Percentiles rank a stretch among this genome's conserved stretches.
phyloP scores from a whole-genome alignment of 2,113 vertebrate genomes.

The Promerops cafer region DNA sequence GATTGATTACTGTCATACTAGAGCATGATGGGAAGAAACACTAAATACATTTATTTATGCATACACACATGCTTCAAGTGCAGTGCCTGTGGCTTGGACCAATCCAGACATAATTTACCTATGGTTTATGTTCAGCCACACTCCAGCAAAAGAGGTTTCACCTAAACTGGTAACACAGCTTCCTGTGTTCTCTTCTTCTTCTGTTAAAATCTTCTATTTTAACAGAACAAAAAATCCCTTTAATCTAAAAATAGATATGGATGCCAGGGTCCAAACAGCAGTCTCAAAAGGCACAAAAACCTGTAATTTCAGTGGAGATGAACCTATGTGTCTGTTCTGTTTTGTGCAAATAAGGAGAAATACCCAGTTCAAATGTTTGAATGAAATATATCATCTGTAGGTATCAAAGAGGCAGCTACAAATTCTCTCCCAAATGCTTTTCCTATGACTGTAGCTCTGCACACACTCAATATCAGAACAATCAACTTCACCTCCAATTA shows the following conservation, averaged over 20 bases:
- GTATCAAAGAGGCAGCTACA: neutral
- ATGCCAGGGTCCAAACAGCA: neutral
- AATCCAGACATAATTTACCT: neutral
- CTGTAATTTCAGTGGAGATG: neutral
- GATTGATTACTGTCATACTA: neutral
- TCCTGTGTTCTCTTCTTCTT: no score
- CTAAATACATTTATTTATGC: neutral
- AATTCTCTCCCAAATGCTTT: neutral
- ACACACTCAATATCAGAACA: neutral
- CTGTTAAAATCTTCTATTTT: no score
- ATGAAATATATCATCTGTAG: neutral
- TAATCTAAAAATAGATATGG: neutral
- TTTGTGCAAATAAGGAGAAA: neutral
- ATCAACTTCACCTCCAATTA: neutral
- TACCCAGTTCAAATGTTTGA: neutral
- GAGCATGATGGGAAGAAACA: neutral
- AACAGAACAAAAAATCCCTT: neutral
- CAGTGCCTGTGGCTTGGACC: neutral
- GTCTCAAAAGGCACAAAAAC: neutral
- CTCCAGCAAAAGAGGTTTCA: neutral
- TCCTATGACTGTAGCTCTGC: neutral
- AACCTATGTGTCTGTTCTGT: neutral
- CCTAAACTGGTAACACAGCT: neutral
- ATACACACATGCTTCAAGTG: neutral
- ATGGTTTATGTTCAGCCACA: neutral